Conservation (phyloP, 2,797 vertebrate genomes). For the Ctenopoma multispine region DNA sequence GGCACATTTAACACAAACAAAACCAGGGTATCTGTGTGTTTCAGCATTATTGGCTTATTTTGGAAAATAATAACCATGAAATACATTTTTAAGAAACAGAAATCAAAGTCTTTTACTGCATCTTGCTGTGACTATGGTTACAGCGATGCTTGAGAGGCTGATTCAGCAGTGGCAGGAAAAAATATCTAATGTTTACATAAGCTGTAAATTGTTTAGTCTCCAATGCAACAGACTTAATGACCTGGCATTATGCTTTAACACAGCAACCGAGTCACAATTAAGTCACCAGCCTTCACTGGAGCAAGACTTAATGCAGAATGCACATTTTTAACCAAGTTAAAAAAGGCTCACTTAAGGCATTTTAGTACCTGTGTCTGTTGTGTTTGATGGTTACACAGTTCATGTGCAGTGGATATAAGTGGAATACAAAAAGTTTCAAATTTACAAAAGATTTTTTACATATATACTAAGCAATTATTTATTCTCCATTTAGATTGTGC, state of each 20-base stretch:
- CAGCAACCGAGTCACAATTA: conserved; percentile 14
- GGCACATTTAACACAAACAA: conserved; percentile 10
- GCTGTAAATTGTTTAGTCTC: conserved; percentile 18
- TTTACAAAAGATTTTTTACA: no score
- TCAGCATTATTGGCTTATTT: conserved; percentile 5
- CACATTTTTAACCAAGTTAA: no score
- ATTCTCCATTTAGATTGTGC: background rate
- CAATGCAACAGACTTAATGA: conserved; percentile 3
- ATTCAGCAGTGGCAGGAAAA: conserved; percentile 5
- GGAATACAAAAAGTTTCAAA: conserved; percentile 4
- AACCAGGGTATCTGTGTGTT: conserved; percentile 6
- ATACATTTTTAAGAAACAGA: conserved; percentile 1
- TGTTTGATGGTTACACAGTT: conserved; percentile 5
- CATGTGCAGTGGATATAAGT: background rate
- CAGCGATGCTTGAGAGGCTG: background rate
- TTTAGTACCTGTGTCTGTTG: background rate
- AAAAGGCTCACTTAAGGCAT: background rate
- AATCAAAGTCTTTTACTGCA: background rate
- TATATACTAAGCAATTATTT: no score
- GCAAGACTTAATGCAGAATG: background rate
- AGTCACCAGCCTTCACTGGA: conserved; percentile 12
- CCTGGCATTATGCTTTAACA: conserved; percentile 15
- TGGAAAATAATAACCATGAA: conserved; percentile 30
- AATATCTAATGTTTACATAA: background rate
- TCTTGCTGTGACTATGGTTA: background rate